Percentiles rank a stretch among this genome's conserved stretches.
Evolutionary conservation across 2,797 vertebrate species (phyloP).

Genomic region (Takifugu ocellatus): DNA sequence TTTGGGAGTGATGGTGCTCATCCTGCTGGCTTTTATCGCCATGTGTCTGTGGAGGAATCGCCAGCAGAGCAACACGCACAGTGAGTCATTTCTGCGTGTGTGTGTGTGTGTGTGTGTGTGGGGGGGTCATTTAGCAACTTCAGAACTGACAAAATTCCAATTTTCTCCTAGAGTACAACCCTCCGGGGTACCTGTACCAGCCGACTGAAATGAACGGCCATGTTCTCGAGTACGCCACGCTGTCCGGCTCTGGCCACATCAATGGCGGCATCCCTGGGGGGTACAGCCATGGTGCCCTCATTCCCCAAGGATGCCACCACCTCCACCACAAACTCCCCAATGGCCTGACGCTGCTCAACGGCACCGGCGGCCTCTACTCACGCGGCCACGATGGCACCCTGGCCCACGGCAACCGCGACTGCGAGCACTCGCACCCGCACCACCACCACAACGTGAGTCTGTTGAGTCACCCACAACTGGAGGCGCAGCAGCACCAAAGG

Average conservation of each 20-base stretch:
- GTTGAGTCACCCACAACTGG: background rate
- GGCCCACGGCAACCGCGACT: constrained; percentile 73
- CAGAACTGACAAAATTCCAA: background rate
- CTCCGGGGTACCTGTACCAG: constrained; percentile 88
- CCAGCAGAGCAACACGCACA: constrained; percentile 87
- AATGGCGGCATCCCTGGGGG: constrained; percentile 78
- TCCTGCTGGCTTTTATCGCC: constrained; percentile 89
- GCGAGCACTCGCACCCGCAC: constrained; percentile 80
- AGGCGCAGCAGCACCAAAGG: too few relatives aligned
- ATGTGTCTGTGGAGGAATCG: constrained; percentile 97
- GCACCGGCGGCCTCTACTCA: constrained; percentile 69
- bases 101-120: background rate
- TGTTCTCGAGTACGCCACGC: constrained; percentile 83
- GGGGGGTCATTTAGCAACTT: too few relatives aligned
- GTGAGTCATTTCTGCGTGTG: constrained; percentile 73
- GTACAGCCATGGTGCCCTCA: constrained; percentile 73
- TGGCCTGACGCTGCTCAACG: constrained; percentile 78
- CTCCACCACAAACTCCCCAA: constrained; percentile 82
- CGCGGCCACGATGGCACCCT: constrained; percentile 72
- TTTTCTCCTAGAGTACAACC: constrained; percentile 83
- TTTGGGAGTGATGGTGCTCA: constrained; percentile 92
- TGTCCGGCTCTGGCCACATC: constrained; percentile 75
- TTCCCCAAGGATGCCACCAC: constrained; percentile 83
- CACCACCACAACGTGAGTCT: constrained; percentile 76
- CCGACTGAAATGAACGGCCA: constrained; percentile 84